A percentile compares a stretch with the other conserved stretches of the same genome.
Conservation (phyloP, 1,140 invertebrate genomes). For the Druon quercuslanigerum region DNA sequence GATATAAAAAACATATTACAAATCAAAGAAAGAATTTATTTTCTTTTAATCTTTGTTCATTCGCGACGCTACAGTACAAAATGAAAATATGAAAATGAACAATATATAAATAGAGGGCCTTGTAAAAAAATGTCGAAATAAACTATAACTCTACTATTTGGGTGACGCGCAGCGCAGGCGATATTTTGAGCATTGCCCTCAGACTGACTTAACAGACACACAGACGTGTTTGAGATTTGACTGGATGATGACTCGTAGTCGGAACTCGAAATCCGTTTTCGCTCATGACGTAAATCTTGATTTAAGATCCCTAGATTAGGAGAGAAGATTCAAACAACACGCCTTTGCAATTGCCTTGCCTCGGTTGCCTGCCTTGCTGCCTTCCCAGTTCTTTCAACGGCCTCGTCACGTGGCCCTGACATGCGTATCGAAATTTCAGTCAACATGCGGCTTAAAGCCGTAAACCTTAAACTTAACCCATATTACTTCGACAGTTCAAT, state of each 20-base stretch:
- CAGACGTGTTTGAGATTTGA: neutral
- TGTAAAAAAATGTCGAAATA: no score
- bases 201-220: no score
- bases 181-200: constrained; percentile 6
- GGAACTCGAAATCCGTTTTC: constrained; percentile 7
- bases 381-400: neutral
- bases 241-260: neutral
- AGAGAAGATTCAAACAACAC: neutral
- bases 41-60: no score
- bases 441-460: neutral
- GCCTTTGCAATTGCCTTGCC: neutral
- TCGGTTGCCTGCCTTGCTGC: no score
- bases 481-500: neutral
- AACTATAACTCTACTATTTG: no score
- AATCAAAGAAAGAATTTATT: no score
- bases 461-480: neutral
- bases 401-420: constrained; percentile 14
- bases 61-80: no score
- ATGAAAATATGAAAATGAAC: no score
- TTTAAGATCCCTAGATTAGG: constrained; percentile 15
- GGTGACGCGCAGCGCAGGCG: neutral
- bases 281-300: constrained; percentile 13
- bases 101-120: no score
- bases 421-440: neutral
- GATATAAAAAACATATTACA: no score